These are phyloP conservation scores for Thymelicus sylvestris DNA, from an alignment of 2,888 invertebrate species.

Conservation along the genomic window DNA sequence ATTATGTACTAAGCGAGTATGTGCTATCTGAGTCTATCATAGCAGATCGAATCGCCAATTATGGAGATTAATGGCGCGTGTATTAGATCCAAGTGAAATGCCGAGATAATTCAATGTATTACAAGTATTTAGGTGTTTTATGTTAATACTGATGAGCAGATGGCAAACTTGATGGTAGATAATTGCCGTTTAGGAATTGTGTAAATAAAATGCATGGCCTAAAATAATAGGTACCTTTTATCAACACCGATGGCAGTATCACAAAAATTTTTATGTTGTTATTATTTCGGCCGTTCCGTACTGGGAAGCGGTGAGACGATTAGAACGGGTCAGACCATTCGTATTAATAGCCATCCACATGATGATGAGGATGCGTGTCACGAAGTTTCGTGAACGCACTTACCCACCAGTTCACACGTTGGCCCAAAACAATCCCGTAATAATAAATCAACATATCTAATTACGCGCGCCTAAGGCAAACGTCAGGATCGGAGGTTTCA, in stretches of 20 bases:
- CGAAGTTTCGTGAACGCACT: conserved; percentile 39
- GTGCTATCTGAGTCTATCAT: conserved; percentile 22
- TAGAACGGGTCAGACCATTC: conserved; percentile 13
- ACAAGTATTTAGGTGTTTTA: too few species aligned
- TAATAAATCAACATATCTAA: conserved; percentile 41
- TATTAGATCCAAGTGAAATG: conserved; percentile 1
- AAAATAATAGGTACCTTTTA: too few species aligned
- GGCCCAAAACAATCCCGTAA: conserved; percentile 38
- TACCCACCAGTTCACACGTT: conserved; percentile 41
- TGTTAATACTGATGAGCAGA: too few species aligned
- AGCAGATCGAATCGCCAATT: conserved; percentile 27
- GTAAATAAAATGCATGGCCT: too few species aligned
- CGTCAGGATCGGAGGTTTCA: conserved; percentile 17
- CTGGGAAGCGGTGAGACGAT: neutral
- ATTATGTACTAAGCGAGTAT: conserved; percentile 28
- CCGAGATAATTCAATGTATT: neutral
- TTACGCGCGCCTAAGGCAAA: conserved; percentile 33
- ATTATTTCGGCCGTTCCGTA: neutral
- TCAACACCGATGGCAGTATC: too few species aligned
- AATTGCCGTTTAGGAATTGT: too few species aligned
- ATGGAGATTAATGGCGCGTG: conserved; percentile 20
- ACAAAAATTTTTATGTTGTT: too few species aligned
- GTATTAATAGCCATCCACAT: conserved; percentile 23
- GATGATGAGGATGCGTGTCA: conserved; percentile 38
- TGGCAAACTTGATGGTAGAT: too few species aligned